Conservation (phyloP, 2,113 vertebrate species). For the Paedocypris sp. region DNA sequence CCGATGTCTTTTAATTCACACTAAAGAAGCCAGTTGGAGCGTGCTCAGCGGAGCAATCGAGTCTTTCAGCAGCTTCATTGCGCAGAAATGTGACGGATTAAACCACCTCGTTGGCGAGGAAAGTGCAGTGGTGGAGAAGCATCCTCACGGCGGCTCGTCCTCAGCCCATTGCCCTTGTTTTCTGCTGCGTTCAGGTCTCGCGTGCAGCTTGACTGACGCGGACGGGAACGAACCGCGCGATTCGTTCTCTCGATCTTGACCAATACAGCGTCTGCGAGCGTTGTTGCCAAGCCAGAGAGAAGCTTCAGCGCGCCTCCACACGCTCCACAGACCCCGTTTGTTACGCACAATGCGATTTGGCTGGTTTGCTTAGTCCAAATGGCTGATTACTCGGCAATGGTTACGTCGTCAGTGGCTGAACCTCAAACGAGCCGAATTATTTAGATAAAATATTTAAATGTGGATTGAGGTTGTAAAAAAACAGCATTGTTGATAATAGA, state of each 20-base stretch:
- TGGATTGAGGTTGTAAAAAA: too few relatives aligned
- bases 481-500: too few relatives aligned
- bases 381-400: too few relatives aligned
- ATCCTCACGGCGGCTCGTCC: constrained; percentile 1
- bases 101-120: neutral
- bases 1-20: too few relatives aligned
- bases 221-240: neutral
- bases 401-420: too few relatives aligned
- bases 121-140: neutral
- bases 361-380: too few relatives aligned
- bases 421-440: too few relatives aligned
- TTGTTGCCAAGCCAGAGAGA: constrained; percentile 31
- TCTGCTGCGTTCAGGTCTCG: constrained; percentile 14
- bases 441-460: too few relatives aligned
- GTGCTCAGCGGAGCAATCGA: too few relatives aligned
- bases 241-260: neutral
- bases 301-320: neutral
- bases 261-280: constrained; percentile 2
- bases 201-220: constrained; percentile 9
- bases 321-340: neutral
- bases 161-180: constrained; percentile 34
- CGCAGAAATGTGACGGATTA: neutral
- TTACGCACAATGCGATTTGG: too few relatives aligned
- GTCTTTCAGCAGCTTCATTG: too few relatives aligned
- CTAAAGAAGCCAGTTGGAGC: too few relatives aligned